Base-by-base conservation (phyloP, 2,888 invertebrate species). In the Cremastinae sp. region DNA sequence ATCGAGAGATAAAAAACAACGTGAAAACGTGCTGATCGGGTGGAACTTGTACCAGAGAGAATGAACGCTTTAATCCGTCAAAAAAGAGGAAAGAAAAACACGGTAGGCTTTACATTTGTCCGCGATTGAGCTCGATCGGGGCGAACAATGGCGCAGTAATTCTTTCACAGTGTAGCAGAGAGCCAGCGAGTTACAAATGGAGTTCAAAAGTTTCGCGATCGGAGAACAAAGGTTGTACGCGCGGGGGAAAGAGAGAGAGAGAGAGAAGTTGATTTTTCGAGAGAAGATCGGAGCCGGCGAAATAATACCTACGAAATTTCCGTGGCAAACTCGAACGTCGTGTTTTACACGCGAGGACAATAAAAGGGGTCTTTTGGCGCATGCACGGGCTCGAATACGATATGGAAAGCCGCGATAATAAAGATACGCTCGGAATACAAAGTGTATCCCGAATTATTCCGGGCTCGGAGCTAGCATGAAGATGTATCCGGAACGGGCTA, bases 151-250 rank as follows among this genome's bases (percentile, higher is more conserved):
- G 56, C 28, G 28, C 20, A 38, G 20, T 9, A 9, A 28, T 38
- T 64, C 56, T 12, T 68, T 43, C 38, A 8, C 47, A 47, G 0
- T 38, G 12, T 34, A 2, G 7, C 4, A 3, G 36, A n/a, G 3
- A 43, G 10, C 8, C 0, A 22, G 41, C 20, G 22, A 12, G 12
- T n/a, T 47, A 53, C 28, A 38, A 53, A 22, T 28, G 18, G 64
- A 28, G 65, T 65, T n/a, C 28, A n/a, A 62, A 68, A 66, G 66
- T 36, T 38, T 62, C 28, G 56, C 45, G 43, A 43, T 72, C 18
- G 56, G 14, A 66, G 54, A 69, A 69, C 72, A 72, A 76, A 76
- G 74, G 62, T 28, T 28, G 28, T 28, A 28, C 28, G 56, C 36
- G 36, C 36, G 64, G 12, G 56, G 14, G 54, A 45, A 69, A 69